These are phyloP conservation scores for Trematomus bernacchii DNA, from an alignment of 2,797 vertebrate genomes.

Conservation along the genomic window DNA sequence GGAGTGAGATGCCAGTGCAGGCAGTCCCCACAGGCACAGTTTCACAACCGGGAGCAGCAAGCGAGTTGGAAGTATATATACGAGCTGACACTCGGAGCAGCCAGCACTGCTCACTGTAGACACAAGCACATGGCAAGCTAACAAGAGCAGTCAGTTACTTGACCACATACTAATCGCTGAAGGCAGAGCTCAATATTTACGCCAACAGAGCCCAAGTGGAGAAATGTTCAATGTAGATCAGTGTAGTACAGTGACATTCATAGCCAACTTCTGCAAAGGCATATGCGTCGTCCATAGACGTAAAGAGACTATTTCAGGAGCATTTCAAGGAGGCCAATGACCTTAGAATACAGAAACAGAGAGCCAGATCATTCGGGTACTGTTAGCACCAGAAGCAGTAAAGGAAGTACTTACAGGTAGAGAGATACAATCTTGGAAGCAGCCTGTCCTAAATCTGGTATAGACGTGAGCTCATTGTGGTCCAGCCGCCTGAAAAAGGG, in stretches of 20 bases:
- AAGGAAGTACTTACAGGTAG: constrained; percentile 90
- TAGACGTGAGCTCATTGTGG: constrained; percentile 92
- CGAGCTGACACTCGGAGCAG: constrained; percentile 54
- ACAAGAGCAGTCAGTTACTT: constrained; percentile 43
- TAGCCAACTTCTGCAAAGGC: constrained; percentile 14
- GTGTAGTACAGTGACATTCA: constrained; percentile 8
- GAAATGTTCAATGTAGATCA: constrained; percentile 11
- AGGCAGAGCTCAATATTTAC: constrained; percentile 35
- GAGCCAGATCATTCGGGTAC: constrained; percentile 39
- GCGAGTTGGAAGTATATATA: constrained; percentile 55
- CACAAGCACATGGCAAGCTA: constrained; percentile 32
- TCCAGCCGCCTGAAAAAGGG: constrained; percentile 88
- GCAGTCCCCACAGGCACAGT: constrained; percentile 74
- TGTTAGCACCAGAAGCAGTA: constrained; percentile 15
- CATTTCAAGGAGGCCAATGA: constrained; percentile 59
- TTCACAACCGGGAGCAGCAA: constrained; percentile 74
- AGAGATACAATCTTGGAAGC: constrained; percentile 86
- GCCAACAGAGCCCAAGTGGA: constrained; percentile 24
- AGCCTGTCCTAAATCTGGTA: constrained; percentile 90
- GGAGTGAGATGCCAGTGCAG: constrained; percentile 74
- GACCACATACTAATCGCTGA: constrained; percentile 38
- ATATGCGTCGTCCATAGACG: constrained; percentile 41
- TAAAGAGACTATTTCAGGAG: constrained; percentile 62
- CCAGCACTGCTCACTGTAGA: constrained; percentile 41
- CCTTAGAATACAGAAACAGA: constrained; percentile 58